A percentile compares a stretch with the other conserved stretches of the same genome.
phyloP scores from a whole-genome alignment of 53 echinoderm and acorn worm genomes.

The Stichopus horrens region DNA sequence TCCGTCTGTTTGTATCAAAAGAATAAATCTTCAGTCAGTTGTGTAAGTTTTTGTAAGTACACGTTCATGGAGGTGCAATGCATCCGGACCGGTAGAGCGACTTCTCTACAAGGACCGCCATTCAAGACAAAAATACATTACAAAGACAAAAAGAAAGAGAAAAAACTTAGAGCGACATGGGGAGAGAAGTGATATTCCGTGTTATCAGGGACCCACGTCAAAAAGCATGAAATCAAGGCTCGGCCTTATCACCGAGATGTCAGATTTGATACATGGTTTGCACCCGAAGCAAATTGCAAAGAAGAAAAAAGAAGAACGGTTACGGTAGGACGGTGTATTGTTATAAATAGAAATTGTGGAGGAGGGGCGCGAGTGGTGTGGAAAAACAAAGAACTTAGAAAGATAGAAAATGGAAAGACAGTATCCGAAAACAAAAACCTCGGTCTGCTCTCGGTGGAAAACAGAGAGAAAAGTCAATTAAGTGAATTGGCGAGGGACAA shows the following conservation, averaged over 20 bases:
- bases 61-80: too few relatives aligned
- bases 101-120: too few relatives aligned
- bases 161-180: not conserved
- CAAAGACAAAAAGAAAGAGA: not conserved
- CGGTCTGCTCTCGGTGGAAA: not conserved
- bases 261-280: slow-evolving; percentile 35
- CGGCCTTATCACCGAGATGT: slow-evolving; percentile 24
- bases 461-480: too few relatives aligned
- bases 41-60: too few relatives aligned
- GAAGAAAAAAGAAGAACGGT: not conserved
- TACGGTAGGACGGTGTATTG: not conserved
- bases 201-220: slow-evolving; percentile 30
- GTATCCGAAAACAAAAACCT: not conserved
- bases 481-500: too few relatives aligned
- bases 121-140: not conserved
- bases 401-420: not conserved
- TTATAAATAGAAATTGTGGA: slow-evolving; percentile 33
- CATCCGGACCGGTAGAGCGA: too few relatives aligned
- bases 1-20: too few relatives aligned
- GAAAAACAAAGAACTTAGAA: not conserved
- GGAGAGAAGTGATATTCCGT: not conserved
- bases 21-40: too few relatives aligned
- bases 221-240: slow-evolving; percentile 46
- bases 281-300: slow-evolving; percentile 25
- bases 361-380: too few relatives aligned